Base-by-base conservation (phyloP, 2,113 vertebrate species). In the Myiagra hebetior region DNA sequence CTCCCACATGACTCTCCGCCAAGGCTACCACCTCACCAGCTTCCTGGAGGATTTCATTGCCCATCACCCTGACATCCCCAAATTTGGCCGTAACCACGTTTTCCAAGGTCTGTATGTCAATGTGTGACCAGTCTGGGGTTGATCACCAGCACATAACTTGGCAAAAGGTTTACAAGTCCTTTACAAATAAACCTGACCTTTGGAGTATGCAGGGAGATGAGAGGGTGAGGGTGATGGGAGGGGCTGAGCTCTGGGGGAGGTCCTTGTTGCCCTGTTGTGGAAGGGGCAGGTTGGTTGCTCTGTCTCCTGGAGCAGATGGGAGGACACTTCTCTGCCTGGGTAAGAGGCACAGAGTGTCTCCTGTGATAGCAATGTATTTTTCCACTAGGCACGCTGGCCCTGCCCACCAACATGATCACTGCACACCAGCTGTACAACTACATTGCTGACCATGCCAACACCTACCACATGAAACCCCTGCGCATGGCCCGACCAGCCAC, bases 391-490 rank as follows among this genome's bases (percentile, higher is more conserved):
- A 98, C 95, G 4, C 96, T 99, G 92, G 99, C 99, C 87, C 97
- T 99, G 47, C 98, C 99, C 62, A 99, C 99, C 16, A 99, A 99
- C 52, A 99, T 99, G 98, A 99, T 99, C 67, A 99, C 99, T 3
- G 99, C 99, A 8, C 99, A 99, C 92, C 99, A 99, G 98, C 98
- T 99, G 15, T 99, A 99, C 96, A 99, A 99, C 96, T 99, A 99
- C 89, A 99, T 99, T 4, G 99, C 99, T 2, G 99, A 99, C 97
- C 99, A 99, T 0, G 99, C 99, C 87, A 98, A 98, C 93, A 99
- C 98, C 62, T 99, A 99, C 50, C 98, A 98, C 95, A 99, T 99
- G 99, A 99, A 99, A 96, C 99, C 99, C 1, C 64, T 99, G 13
- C 98, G 99, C 47, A 99, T 99, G 99, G 99, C 99, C 81, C 98